These are phyloP conservation scores for Lipotes vexillifer DNA, from an alignment of 2,113 vertebrate species.

Conservation along the genomic window DNA sequence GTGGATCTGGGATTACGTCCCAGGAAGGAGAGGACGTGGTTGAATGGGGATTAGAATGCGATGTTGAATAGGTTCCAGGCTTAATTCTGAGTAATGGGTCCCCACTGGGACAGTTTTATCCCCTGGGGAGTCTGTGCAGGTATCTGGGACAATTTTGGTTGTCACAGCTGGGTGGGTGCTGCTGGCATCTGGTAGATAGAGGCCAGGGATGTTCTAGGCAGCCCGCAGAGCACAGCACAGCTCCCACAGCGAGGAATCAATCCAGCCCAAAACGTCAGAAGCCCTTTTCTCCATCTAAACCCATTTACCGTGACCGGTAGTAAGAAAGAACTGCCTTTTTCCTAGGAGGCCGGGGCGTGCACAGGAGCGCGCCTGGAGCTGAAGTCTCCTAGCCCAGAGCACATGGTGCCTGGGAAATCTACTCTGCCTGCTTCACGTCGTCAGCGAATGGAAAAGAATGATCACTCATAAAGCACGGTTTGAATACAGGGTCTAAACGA, in stretches of 20 bases:
- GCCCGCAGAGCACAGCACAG: neutral
- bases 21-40: neutral
- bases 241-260: neutral
- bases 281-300: neutral
- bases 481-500: neutral
- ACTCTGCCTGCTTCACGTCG: neutral
- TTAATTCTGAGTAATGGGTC: fast-evolving
- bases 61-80: neutral
- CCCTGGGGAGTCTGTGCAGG: neutral
- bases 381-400: neutral
- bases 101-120: fast-evolving
- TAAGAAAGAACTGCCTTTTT: neutral
- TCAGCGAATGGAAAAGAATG: neutral
- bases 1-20: neutral
- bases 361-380: neutral
- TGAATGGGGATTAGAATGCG: fast-evolving
- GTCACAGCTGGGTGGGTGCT: neutral
- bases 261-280: neutral
- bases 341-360: neutral
- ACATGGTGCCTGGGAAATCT: no score
- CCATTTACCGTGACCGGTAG: neutral
- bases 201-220: neutral
- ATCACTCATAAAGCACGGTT: neutral
- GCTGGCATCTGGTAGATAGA: neutral
- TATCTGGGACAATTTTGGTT: neutral